Conservation (phyloP, 2,797 vertebrate species). For the Pseudotriccus pelzelni region DNA sequence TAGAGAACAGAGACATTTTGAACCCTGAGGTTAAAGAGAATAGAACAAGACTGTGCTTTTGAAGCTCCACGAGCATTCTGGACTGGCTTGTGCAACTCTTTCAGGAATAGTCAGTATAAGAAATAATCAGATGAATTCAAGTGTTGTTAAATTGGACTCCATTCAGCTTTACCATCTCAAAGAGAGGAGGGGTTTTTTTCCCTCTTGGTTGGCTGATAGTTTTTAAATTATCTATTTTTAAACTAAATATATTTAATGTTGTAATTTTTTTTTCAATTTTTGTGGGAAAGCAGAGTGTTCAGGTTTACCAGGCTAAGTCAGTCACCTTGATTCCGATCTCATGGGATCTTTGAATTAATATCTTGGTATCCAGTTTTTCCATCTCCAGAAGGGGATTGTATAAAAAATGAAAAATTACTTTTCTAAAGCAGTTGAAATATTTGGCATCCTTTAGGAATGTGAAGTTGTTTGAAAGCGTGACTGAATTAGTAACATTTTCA, state of each 20-base stretch:
- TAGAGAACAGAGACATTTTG: conserved; percentile 31
- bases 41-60: conserved; percentile 1
- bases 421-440: neutral
- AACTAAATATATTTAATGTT: neutral
- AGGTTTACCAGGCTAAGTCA: neutral
- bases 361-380: neutral
- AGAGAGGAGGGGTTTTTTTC: neutral
- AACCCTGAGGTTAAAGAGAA: conserved; percentile 60
- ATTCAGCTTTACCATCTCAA: neutral
- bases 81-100: conserved; percentile 32
- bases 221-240: neutral
- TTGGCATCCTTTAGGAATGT: neutral
- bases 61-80: conserved; percentile 15
- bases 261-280: neutral
- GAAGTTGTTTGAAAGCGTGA: neutral
- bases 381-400: neutral
- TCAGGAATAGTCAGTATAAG: conserved; percentile 17
- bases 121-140: conserved; percentile 5
- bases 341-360: neutral
- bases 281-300: neutral
- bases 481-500: neutral
- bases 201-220: neutral
- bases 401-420: neutral
- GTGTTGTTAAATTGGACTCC: neutral
- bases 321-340: neutral